These are phyloP conservation scores for Deroptyus accipitrinus DNA, from an alignment of 2,113 vertebrate genomes.

Conservation along the genomic window DNA sequence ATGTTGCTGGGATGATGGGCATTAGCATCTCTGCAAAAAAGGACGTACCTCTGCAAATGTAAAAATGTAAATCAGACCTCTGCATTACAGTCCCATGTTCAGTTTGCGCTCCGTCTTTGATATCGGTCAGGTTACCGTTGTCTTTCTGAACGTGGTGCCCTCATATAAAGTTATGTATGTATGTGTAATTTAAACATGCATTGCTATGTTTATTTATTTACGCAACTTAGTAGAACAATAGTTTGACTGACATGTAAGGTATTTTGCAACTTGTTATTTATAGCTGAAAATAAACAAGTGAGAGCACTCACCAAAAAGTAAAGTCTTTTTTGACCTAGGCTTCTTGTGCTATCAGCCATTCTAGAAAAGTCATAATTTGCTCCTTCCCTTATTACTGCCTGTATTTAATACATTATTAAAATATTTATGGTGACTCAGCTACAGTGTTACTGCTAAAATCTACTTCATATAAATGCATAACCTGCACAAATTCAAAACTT, in stretches of 20 bases:
- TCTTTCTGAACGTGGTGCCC: neutral
- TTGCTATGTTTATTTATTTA: neutral
- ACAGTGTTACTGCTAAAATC: neutral
- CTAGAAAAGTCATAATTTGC: neutral
- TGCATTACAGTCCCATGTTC: neutral
- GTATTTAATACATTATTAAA: neutral
- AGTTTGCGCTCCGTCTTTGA: neutral
- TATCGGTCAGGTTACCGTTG: neutral
- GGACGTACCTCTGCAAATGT: accelerated
- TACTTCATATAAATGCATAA: neutral
- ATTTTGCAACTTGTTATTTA: neutral
- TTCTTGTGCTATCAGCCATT: neutral
- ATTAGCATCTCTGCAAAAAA: neutral
- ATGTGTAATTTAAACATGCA: neutral
- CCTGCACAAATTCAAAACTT: neutral
- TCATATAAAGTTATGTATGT: neutral
- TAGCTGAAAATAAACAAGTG: neutral
- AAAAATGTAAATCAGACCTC: neutral
- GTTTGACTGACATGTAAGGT: neutral
- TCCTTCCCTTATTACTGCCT: neutral
- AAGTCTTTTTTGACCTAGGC: neutral
- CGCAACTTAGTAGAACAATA: neutral
- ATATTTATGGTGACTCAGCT: neutral
- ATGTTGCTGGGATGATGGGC: neutral
- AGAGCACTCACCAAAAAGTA: neutral